Evolutionary conservation across 2,113 vertebrate genomes (phyloP).

Genomic region (Ictalurus punctatus): DNA sequence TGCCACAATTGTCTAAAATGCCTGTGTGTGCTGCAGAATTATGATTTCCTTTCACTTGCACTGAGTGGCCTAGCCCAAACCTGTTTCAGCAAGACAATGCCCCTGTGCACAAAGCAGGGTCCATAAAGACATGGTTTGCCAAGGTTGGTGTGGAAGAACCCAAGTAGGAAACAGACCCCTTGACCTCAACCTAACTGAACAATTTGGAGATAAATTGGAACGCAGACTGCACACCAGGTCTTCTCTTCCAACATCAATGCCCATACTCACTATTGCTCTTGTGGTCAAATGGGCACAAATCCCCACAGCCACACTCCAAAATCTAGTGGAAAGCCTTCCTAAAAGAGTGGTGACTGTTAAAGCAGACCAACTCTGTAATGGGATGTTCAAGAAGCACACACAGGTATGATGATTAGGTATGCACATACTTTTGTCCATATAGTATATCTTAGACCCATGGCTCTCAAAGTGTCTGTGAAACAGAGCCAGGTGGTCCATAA

Average conservation of each 20-base stretch:
- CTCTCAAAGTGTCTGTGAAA: neutral
- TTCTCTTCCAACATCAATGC: neutral
- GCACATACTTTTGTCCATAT: neutral
- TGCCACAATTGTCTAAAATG: neutral
- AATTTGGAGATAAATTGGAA: neutral
- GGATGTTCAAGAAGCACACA: neutral
- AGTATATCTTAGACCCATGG: neutral
- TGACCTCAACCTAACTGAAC: neutral
- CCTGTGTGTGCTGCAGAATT: neutral
- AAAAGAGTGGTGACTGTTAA: neutral
- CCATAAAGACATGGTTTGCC: neutral
- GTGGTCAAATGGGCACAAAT: neutral
- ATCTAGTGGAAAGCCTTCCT: neutral
- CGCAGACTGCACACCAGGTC: neutral
- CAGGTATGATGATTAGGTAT: neutral
- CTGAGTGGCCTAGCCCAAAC: neutral
- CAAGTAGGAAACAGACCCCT: neutral
- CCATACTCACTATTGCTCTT: neutral
- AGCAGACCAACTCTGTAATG: neutral
- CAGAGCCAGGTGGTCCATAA: neutral
- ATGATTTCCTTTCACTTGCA: neutral
- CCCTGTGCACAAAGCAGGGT: neutral
- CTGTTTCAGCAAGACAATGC: neutral
- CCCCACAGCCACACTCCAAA: neutral
- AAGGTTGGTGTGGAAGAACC: neutral